phyloP scores from a whole-genome alignment of 2,113 vertebrate genomes.

The Festucalex cinctus region DNA sequence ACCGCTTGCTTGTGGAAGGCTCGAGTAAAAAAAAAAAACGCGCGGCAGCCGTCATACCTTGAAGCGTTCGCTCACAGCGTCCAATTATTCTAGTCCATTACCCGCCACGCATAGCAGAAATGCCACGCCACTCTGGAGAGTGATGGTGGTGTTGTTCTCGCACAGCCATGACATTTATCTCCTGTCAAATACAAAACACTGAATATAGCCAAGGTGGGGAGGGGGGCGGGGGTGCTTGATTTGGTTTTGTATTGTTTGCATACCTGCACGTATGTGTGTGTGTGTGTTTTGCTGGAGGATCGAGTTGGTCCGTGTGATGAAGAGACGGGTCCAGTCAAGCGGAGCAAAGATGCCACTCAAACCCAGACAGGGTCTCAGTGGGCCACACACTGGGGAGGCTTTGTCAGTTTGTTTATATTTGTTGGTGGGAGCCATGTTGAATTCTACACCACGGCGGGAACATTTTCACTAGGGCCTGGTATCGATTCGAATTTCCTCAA shows the following conservation, averaged over 20 bases:
- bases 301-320: slow-evolving; percentile 32
- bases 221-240: not conserved
- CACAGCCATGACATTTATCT: slow-evolving; percentile 58
- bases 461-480: not conserved
- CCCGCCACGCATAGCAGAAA: slow-evolving; percentile 57
- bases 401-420: slow-evolving; percentile 24
- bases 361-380: slow-evolving; percentile 45
- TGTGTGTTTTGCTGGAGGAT: slow-evolving; percentile 28
- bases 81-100: slow-evolving; percentile 65
- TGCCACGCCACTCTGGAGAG: slow-evolving; percentile 46
- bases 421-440: slow-evolving; percentile 7
- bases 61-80: slow-evolving; percentile 37
- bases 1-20: slow-evolving; percentile 2
- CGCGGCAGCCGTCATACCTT: slow-evolving; percentile 27
- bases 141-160: slow-evolving; percentile 63
- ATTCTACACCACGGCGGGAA: not conserved
- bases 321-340: slow-evolving; percentile 58
- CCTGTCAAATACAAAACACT: slow-evolving; percentile 1
- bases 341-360: slow-evolving; percentile 62
- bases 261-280: slow-evolving; percentile 11
- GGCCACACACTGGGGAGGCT: slow-evolving; percentile 26
- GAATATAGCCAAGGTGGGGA: not conserved
- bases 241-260: not conserved
- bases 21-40: slow-evolving; percentile 9
- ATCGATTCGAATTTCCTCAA: too few species aligned